A percentile compares a stretch with the other conserved stretches of the same genome.
These are phyloP conservation scores for Melanostoma scalare DNA, from an alignment of 2,888 invertebrate genomes.

Conservation along the genomic window DNA sequence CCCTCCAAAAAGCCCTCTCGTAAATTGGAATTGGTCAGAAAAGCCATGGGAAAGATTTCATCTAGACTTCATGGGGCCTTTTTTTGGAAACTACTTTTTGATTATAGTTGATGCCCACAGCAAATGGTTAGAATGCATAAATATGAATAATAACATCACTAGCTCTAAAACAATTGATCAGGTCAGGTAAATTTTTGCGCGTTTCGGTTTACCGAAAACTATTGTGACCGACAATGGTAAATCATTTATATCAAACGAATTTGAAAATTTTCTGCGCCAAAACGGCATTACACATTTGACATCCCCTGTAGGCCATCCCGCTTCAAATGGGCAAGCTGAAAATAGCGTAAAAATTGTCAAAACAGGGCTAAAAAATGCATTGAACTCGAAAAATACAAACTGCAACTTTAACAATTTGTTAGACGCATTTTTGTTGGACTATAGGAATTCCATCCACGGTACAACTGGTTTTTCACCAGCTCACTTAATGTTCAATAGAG, in stretches of 20 bases:
- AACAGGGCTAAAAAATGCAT: constrained; percentile 27
- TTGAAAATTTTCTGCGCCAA: constrained; percentile 55
- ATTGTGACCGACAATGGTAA: constrained; percentile 74
- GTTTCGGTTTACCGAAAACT: constrained; percentile 72
- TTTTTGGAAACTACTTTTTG: constrained; percentile 41
- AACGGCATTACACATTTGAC: constrained; percentile 56
- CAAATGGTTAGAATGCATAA: constrained; percentile 69
- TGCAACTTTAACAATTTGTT: constrained; percentile 5
- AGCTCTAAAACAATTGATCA: constrained; percentile 37
- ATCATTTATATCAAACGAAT: constrained; percentile 72
- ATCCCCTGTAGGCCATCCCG: constrained; percentile 52
- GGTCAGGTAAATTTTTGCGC: constrained; percentile 59
- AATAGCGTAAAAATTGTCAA: constrained; percentile 52
- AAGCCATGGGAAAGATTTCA: constrained; percentile 72
- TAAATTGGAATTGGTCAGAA: constrained; percentile 57
- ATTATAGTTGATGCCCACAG: constrained; percentile 71
- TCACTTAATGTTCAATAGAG: constrained; percentile 35
- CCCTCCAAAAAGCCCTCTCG: constrained; percentile 34
- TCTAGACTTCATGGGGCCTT: constrained; percentile 56
- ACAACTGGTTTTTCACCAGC: constrained; percentile 16
- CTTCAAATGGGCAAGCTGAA: constrained; percentile 7
- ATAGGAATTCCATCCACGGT: constrained; percentile 36
- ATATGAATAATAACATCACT: constrained; percentile 40
- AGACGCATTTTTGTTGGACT: constrained; percentile 38
- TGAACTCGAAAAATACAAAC: background rate